Conservation (phyloP, 35 echinoderm and acorn worm genomes). For the Acanthaster planci region DNA sequence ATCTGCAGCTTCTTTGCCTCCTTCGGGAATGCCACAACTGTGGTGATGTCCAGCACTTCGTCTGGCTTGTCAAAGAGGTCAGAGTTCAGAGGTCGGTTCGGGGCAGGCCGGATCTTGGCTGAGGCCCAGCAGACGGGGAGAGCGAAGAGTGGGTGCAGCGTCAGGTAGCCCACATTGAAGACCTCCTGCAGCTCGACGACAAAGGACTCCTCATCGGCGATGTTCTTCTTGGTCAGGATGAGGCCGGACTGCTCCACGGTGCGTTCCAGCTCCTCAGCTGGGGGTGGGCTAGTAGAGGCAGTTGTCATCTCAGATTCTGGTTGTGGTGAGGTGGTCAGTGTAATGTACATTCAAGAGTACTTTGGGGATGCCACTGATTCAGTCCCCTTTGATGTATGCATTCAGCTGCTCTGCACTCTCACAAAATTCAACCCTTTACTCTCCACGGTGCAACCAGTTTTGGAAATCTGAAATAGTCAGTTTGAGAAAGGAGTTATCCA, state of each 20-base stretch:
- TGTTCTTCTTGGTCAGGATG: conserved; percentile 82
- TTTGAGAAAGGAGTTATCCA: too few species aligned
- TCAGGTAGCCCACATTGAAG: conserved; percentile 71
- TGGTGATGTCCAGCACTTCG: conserved; percentile 65
- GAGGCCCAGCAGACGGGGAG: conserved; percentile 85
- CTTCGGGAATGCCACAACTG: conserved; percentile 80
- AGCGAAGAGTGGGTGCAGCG: conserved; percentile 73
- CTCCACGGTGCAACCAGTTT: too few species aligned
- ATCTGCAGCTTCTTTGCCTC: conserved; percentile 65
- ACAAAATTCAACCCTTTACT: too few species aligned
- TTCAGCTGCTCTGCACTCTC: too few species aligned
- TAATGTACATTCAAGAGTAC: neutral
- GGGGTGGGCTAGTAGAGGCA: neutral
- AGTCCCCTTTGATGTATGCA: too few species aligned
- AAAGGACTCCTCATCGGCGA: conserved; percentile 80
- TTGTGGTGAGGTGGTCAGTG: neutral
- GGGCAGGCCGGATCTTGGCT: conserved; percentile 66
- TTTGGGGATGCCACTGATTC: too few species aligned
- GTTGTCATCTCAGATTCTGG: conserved; percentile 6
- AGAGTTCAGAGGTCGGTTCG: conserved; percentile 58
- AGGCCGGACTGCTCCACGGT: conserved; percentile 72
- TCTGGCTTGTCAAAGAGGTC: conserved; percentile 70
- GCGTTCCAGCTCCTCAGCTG: conserved; percentile 48
- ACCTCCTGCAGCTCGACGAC: conserved; percentile 78
- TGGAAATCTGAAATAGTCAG: too few species aligned